Conservation (phyloP, 2,888 invertebrate species). For the Drosophila merina region DNA sequence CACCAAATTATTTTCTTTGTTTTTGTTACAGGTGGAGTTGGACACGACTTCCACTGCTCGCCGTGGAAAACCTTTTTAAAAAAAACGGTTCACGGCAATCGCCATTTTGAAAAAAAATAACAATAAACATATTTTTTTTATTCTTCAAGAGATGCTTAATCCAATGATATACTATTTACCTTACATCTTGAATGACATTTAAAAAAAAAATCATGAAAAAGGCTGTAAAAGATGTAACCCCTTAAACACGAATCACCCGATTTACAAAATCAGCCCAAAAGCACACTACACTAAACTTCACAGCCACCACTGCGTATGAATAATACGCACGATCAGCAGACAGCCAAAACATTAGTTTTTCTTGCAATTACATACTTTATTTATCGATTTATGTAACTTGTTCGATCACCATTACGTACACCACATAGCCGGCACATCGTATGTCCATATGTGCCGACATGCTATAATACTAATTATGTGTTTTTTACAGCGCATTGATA, state of each 20-base stretch:
- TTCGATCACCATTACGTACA: slow-evolving; percentile 66
- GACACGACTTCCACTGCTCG: too few relatives aligned
- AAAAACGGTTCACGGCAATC: too few relatives aligned
- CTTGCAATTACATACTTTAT: slow-evolving; percentile 66
- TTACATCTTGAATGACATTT: too few relatives aligned
- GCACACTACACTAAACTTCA: background rate
- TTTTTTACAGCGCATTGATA: slow-evolving; percentile 79
- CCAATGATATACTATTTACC: too few relatives aligned
- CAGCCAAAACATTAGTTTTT: slow-evolving; percentile 3
- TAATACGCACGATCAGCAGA: background rate
- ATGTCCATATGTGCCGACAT: slow-evolving; percentile 41
- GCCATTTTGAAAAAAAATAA: too few relatives aligned
- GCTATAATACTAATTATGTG: slow-evolving; percentile 72
- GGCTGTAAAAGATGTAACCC: too few relatives aligned
- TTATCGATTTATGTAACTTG: slow-evolving; percentile 72
- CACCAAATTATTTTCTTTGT: too few relatives aligned
- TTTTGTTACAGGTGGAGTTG: too few relatives aligned
- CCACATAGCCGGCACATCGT: slow-evolving; percentile 50
- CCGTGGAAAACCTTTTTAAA: too few relatives aligned
- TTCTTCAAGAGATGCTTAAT: too few relatives aligned
- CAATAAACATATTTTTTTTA: too few relatives aligned
- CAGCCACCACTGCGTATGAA: background rate
- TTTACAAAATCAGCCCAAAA: background rate
- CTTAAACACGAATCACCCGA: background rate
- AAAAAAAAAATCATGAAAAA: too few relatives aligned